Percentiles rank a stretch among this genome's conserved stretches.
phyloP scores from a whole-genome alignment of 2,113 vertebrate species.

The Paralichthys olivaceus region DNA sequence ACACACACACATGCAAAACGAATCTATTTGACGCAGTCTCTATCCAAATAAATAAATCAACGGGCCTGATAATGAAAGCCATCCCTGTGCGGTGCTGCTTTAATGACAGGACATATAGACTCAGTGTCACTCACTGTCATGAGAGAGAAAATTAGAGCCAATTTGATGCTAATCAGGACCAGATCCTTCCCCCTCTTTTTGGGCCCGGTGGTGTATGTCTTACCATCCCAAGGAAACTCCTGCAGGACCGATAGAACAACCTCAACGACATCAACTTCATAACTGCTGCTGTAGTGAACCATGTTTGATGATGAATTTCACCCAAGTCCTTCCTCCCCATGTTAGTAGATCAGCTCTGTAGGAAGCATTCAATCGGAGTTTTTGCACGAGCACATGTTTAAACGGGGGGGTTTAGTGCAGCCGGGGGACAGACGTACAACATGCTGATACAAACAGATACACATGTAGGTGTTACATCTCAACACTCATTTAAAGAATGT shows the following conservation, averaged over 20 bases:
- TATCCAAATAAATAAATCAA: conserved; percentile 81
- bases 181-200: conserved; percentile 58
- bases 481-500: not conserved
- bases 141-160: conserved; percentile 73
- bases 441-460: conserved; percentile 60
- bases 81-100: conserved; percentile 68
- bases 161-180: conserved; percentile 77
- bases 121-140: conserved; percentile 75
- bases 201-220: conserved; percentile 34
- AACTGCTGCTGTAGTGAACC: conserved; percentile 34
- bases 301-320: conserved; percentile 60
- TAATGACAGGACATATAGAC: conserved; percentile 73
- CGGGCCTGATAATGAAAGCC: conserved; percentile 75
- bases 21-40: conserved; percentile 56
- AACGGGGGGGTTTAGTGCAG: conserved; percentile 5
- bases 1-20: conserved; percentile 28
- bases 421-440: conserved; percentile 1
- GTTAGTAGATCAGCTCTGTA: conserved; percentile 10
- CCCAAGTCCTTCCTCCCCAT: conserved; percentile 39
- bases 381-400: conserved; percentile 26
- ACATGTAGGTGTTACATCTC: conserved; percentile 29
- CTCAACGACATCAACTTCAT: conserved; percentile 44
- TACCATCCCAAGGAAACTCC: conserved; percentile 48
- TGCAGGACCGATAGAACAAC: conserved; percentile 36
- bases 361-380: conserved; percentile 23